Evolutionary conservation across 2,888 invertebrate species (phyloP).

Genomic region (Lycocerus yunnanus): DNA sequence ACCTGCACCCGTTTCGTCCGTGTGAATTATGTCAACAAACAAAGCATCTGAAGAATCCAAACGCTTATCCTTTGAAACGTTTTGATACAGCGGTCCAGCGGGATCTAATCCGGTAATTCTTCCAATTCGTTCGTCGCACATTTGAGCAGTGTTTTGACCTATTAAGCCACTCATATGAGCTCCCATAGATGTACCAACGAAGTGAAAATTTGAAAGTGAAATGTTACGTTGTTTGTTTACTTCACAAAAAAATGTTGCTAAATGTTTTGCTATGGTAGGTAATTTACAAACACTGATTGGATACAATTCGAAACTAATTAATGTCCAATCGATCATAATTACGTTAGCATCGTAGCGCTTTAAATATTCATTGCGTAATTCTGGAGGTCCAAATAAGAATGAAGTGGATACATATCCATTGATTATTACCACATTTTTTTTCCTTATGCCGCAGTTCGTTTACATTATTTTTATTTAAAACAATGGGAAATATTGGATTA

Average conservation of each 20-base stretch:
- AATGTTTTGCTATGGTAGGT: not conserved
- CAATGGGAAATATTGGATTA: not conserved
- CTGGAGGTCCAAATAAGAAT: not conserved
- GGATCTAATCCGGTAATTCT: slow-evolving; percentile 11
- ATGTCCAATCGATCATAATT: not conserved
- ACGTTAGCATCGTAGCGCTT: not conserved
- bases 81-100: no score
- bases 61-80: no score
- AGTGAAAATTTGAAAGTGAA: not conserved
- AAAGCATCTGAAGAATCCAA: no score
- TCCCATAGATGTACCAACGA: not conserved
- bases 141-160: not conserved
- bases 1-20: no score
- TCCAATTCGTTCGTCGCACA: not conserved
- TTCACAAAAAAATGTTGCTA: no score
- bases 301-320: not conserved
- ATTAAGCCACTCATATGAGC: not conserved
- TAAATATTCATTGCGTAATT: no score
- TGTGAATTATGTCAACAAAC: no score
- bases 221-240: no score
- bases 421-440: not conserved
- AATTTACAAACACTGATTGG: not conserved
- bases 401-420: not conserved
- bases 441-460: not conserved
- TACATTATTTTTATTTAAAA: not conserved